These are phyloP conservation scores for Limonius californicus DNA, from an alignment of 1,140 invertebrate genomes.

Conservation along the genomic window DNA sequence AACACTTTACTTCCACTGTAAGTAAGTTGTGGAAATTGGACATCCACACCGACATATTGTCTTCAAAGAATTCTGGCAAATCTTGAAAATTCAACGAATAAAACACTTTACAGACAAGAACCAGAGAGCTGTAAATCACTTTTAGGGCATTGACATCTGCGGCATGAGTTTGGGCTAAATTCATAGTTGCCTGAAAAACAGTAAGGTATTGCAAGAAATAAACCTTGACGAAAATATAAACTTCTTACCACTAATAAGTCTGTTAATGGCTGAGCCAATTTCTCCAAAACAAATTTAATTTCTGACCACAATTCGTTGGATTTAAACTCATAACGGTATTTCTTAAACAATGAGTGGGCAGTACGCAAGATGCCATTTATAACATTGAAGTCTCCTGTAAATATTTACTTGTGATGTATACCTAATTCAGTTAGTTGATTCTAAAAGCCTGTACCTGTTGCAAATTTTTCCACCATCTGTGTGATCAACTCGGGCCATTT, in stretches of 20 bases:
- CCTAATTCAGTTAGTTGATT: no score
- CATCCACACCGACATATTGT: slow-evolving; percentile 96
- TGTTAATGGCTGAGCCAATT: slow-evolving; percentile 90
- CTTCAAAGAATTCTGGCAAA: slow-evolving; percentile 97
- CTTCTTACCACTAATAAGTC: slow-evolving; percentile 78
- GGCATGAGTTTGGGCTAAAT: slow-evolving; percentile 71
- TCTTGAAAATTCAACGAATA: slow-evolving; percentile 96
- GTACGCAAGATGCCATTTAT: slow-evolving; percentile 95
- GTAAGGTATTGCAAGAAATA: no score
- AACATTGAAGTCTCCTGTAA: slow-evolving; percentile 81
- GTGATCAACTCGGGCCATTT: slow-evolving; percentile 89
- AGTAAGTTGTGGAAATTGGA: slow-evolving; percentile 79
- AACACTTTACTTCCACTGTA: slow-evolving; percentile 68
- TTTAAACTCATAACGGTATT: slow-evolving; percentile 95
- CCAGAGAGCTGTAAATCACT: slow-evolving; percentile 85
- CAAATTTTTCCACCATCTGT: slow-evolving; percentile 91
- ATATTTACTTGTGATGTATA: no score
- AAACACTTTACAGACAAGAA: slow-evolving; percentile 93
- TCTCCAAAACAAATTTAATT: slow-evolving; percentile 94
- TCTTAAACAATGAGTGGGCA: slow-evolving; percentile 93
- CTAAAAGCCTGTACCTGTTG: no score
- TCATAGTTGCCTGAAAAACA: slow-evolving; percentile 73
- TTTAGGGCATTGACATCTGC: slow-evolving; percentile 77
- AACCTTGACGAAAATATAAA: no score
- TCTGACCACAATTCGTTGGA: slow-evolving; percentile 92